Conservation (phyloP, 1,140 invertebrate species). For the Metaphire vulgaris region DNA sequence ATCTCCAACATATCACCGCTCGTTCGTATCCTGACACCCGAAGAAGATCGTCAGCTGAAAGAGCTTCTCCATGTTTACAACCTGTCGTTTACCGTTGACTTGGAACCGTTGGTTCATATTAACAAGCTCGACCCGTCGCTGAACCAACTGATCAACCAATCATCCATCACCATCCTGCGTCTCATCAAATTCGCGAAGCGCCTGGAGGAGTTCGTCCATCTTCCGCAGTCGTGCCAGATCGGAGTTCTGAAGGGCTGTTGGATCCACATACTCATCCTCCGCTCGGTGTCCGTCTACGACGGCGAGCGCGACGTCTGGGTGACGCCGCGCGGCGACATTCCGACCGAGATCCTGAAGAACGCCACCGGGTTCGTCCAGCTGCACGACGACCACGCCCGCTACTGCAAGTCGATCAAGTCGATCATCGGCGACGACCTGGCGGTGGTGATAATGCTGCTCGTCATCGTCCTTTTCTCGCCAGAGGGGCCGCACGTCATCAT, state of each 20-base stretch:
- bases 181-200: slow-evolving; percentile 87
- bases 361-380: slow-evolving; percentile 44
- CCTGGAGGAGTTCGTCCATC: slow-evolving; percentile 75
- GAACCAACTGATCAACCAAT: slow-evolving; percentile 33
- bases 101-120: slow-evolving; percentile 31
- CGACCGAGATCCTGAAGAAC: slow-evolving; percentile 44
- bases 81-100: slow-evolving; percentile 31
- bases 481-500: slow-evolving; percentile 71
- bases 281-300: slow-evolving; percentile 78
- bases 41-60: background rate
- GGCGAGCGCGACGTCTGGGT: slow-evolving; percentile 66
- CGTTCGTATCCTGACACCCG: background rate
- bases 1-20: background rate
- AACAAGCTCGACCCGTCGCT: slow-evolving; percentile 30
- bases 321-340: slow-evolving; percentile 37
- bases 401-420: slow-evolving; percentile 42
- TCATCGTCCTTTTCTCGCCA: slow-evolving; percentile 80
- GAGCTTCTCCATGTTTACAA: slow-evolving; percentile 20
- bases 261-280: slow-evolving; percentile 77
- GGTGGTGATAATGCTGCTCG: slow-evolving; percentile 79
- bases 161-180: slow-evolving; percentile 74
- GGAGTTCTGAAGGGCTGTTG: slow-evolving; percentile 76
- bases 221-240: slow-evolving; percentile 73
- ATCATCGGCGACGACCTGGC: slow-evolving; percentile 40
- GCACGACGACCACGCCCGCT: slow-evolving; percentile 45